These are phyloP conservation scores for Mycetomoellerius zeteki DNA, from an alignment of 1,140 invertebrate genomes.

Conservation along the genomic window DNA sequence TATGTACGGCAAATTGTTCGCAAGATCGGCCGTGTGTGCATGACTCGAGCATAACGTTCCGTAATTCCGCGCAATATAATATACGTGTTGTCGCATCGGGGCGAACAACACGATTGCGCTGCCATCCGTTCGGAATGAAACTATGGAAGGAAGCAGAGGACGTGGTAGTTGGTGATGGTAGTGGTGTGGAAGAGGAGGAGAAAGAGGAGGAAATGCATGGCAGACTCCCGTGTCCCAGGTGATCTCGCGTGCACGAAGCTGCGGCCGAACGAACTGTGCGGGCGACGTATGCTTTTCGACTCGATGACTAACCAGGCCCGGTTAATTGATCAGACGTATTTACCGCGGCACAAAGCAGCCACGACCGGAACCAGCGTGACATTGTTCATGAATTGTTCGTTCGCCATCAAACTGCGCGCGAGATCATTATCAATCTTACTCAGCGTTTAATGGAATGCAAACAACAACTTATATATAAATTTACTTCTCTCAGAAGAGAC, in stretches of 20 bases:
- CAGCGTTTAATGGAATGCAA: constrained; percentile 5
- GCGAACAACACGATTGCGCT: constrained; percentile 31
- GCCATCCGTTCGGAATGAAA: constrained; percentile 48
- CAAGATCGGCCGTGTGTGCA: neutral
- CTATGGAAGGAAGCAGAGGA: neutral
- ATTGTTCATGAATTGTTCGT: constrained; percentile 66
- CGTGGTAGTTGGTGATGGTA: neutral
- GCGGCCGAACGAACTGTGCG: constrained; percentile 39
- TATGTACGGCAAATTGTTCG: constrained; percentile 14
- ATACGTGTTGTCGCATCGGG: constrained; percentile 27
- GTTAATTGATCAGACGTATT: constrained; percentile 68
- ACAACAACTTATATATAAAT: neutral
- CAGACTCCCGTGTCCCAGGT: constrained; percentile 31
- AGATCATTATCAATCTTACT: constrained; percentile 9
- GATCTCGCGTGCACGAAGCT: constrained; percentile 23
- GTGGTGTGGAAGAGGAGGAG: neutral
- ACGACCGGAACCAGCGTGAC: constrained; percentile 52
- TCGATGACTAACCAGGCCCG: constrained; percentile 62
- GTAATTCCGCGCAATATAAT: constrained; percentile 51
- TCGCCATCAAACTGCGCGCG: constrained; percentile 14
- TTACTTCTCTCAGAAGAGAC: too few species aligned
- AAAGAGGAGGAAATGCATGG: constrained; percentile 20
- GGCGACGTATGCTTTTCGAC: constrained; percentile 48
- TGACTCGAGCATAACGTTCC: constrained; percentile 51
- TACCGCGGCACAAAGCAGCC: constrained; percentile 61